Base-by-base conservation (phyloP, 2,888 invertebrate species). In the Plutella xylostella region DNA sequence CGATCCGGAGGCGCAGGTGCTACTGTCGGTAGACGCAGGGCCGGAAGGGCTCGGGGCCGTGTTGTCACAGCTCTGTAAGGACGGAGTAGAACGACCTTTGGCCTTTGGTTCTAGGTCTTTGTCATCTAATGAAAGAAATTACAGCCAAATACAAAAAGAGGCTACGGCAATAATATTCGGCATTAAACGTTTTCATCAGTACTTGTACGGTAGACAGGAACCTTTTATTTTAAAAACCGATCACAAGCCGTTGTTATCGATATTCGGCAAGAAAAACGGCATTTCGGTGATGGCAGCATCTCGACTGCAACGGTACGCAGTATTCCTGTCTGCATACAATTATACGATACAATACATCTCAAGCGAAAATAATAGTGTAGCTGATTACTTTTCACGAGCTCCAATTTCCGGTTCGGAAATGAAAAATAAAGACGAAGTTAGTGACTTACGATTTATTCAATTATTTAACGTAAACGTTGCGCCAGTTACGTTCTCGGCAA, bases 131-230 rank as follows among this genome's bases (percentile, higher is more conserved):
- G 46, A 48, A 25, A 21, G 34, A 15, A 22, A 31, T 4, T 48
- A 48, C 19, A 39, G 39, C 7, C 48, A 50, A 20, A 50, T 51
- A 19, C 45, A 48, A 15, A 46, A 46, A 22, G 47, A 50, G 20
- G 47, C 48, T 9, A 50, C 50, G 5, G 47, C 50, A 4, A 50
- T 50, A 5, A 46, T 50, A n/a, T 50, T 50, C 45, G 50, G 50
- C 2, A 35, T 50, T 2, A 34, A 38, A 20, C 25, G 37, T 14
- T 48, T 46, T 28, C 48, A 51, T 20, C 48, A 48, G 33, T 51
- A 48, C 43, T 15, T 51, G n/a, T 47, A 48, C 34, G 47, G 45
- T 12, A 21, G 42, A 9, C 17, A 14, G 7, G 20, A 17, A 7
- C 46, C 48, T 1, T 47, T 47, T 34, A 20, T 44, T 15, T 12